Conservation (phyloP, 2,797 vertebrate genomes). For the Sorex maritimensis region DNA sequence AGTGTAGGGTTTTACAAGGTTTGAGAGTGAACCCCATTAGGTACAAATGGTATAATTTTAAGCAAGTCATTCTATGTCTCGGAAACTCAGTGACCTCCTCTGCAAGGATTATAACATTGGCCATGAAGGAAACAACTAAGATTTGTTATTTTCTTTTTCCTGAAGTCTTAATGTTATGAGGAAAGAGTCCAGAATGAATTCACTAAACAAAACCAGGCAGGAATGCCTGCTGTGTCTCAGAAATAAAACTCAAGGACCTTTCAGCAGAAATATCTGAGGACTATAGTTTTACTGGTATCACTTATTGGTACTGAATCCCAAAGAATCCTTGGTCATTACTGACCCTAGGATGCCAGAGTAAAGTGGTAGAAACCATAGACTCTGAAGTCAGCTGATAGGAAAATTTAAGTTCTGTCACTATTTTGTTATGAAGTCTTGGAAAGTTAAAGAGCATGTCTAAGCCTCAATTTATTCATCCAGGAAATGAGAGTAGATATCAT, state of each 20-base stretch:
- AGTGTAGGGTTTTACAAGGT: neutral
- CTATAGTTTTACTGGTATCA: neutral
- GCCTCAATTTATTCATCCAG: slow-evolving; percentile 13
- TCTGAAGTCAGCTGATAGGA: neutral
- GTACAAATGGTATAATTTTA: neutral
- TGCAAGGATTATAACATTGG: neutral
- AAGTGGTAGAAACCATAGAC: neutral
- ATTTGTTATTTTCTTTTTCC: neutral
- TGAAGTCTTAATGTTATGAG: neutral
- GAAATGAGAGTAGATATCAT: slow-evolving; percentile 12
- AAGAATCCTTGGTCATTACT: neutral
- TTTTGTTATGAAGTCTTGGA: neutral
- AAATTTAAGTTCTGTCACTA: neutral
- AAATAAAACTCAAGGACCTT: neutral
- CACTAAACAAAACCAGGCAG: neutral
- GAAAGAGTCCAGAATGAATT: neutral
- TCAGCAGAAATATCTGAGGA: neutral
- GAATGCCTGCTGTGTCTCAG: neutral
- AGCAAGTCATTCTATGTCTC: neutral
- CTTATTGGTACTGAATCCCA: neutral
- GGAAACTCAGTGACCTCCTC: neutral
- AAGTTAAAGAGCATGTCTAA: neutral
- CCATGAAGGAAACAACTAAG: neutral
- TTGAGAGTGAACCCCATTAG: neutral
- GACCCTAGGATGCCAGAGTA: neutral